Evolutionary conservation across 1,140 invertebrate species (phyloP), one percentile per base, ranked within the genome.

Genomic region (Venustaconcha ellipsiformis): DNA sequence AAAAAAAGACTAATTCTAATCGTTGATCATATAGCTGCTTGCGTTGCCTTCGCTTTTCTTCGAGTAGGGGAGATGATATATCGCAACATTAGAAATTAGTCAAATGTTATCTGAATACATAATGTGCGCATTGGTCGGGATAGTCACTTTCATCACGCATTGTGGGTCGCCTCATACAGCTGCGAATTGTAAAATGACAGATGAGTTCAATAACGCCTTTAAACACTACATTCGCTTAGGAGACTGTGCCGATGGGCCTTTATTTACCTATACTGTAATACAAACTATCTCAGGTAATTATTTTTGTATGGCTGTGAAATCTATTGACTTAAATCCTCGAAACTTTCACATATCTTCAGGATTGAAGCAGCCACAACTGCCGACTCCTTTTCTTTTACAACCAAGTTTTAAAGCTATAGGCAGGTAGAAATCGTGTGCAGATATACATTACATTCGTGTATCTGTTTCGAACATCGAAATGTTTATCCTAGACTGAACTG

Each of bases 281-380:
- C 6, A n/a, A 2, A 2, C 20, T 12, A n/a, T 74, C 57, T 48
- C 65, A 12, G 63, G 65, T 1, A 14, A 17, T 26, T 62, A 15
- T 14, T 74, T 74, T 30, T 18, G 58, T 2, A 20, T 30, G 14
- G 37, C 56, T 60, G 66, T 68, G 11, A 15, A 14, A 14, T 13
- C 14, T 2, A 68, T 23, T 55, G 6, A 14, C 17, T 23, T 74
- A 4, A 58, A 68, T 23, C 66, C 72, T 14, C 14, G 12, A 2
- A n/a, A 14, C 1, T 74, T 11, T 13, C 72, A 14, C 72, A 74
- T 48, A 68, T 65, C 8, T 74, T 74, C 37, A 65, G 72, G 18
- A 74, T 74, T 26, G 72, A 66, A 14, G 72, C 64, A 14, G 72
- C 72, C 59, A 74, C 72, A 37, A n/a, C n/a, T 62, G 72, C 72